Base-by-base conservation (phyloP, 2,797 vertebrate species). In the Pempheris klunzingeri region DNA sequence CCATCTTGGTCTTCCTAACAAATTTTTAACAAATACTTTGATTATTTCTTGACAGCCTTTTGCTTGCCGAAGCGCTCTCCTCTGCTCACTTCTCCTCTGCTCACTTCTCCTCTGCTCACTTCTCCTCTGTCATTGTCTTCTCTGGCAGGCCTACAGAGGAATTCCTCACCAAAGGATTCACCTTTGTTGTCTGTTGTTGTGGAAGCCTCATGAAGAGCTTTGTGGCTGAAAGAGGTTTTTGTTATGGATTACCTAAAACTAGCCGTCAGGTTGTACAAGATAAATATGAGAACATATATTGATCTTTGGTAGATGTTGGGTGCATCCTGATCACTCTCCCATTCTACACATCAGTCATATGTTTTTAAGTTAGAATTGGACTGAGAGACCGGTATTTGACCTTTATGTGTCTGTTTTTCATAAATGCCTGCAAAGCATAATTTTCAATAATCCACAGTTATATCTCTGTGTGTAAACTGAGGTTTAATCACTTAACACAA, bases 91-190 rank as follows among this genome's bases (percentile, higher is more conserved):
- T 72, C 73, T 80, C 69, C 61, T 54, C 34, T 50, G 62, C n/a
- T n/a, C n/a, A n/a, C n/a, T n/a, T n/a, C n/a, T n/a, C n/a, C n/a
- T n/a, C n/a, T n/a, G 24, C 54, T 85, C 65, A 4, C 67, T 73
- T 72, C 73, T 80, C 69, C 61, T 54, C 34, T 50, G 62, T 41
- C 59, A 57, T 4, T 28, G 47, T 83, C 72, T 78, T 55, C 69
- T 68, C 82, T 91, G 92, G 90, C 87, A 78, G 38, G 32, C 24
- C 78, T 64, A 88, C 86, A 89, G 80, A 90, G 84, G 55, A 88
- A 92, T 92, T 92, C 84, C 87, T 39, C 17, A 24, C 28, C 39
- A 71, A 87, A 86, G 83, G 60, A 85, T 89, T 87, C 78, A 77
- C 89, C 71, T 80, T 76, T 88, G 83, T 87, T 11, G 2, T 90